A percentile compares a stretch with the other conserved stretches of the same genome.
These are phyloP conservation scores for Enteromius thamalakanensis DNA, from an alignment of 2,797 vertebrate genomes.

Conservation along the genomic window DNA sequence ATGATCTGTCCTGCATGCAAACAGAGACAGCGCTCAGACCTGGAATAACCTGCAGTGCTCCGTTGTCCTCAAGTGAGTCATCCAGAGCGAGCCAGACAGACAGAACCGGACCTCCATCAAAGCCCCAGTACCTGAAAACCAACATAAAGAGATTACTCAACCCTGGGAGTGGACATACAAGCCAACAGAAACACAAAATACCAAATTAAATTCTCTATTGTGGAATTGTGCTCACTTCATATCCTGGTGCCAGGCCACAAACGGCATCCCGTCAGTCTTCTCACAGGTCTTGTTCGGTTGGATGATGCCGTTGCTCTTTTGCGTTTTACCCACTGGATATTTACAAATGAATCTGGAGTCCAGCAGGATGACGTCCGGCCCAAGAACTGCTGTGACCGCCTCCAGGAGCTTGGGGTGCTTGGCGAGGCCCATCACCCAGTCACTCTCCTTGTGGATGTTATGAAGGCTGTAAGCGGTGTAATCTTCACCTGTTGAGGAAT, in stretches of 20 bases:
- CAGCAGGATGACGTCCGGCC: constrained; percentile 77
- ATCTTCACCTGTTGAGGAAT: constrained; percentile 68
- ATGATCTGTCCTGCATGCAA: not conserved
- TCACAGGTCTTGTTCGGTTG: not conserved
- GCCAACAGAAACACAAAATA: not conserved
- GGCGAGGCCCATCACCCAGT: constrained; percentile 76
- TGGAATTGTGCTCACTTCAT: constrained; percentile 73
- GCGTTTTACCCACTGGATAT: constrained; percentile 68
- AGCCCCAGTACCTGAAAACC: constrained; percentile 80
- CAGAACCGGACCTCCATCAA: constrained; percentile 79
- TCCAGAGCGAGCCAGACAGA: constrained; percentile 83
- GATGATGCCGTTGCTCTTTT: constrained; percentile 5
- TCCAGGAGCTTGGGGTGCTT: constrained; percentile 72
- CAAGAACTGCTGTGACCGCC: constrained; percentile 71
- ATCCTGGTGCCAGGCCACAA: constrained; percentile 85
- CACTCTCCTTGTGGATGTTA: constrained; percentile 77
- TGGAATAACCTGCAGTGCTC: constrained; percentile 81
- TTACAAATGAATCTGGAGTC: constrained; percentile 86
- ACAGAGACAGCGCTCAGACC: constrained; percentile 64
- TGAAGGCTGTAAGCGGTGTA: constrained; percentile 82
- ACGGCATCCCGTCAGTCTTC: constrained; percentile 65
- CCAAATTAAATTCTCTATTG: not conserved
- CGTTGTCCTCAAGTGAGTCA: constrained; percentile 78
- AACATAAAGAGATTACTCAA: constrained; percentile 6
- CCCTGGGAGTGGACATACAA: not conserved